Base-by-base conservation (phyloP, 2,888 invertebrate genomes). In the Aphidius colemani region DNA sequence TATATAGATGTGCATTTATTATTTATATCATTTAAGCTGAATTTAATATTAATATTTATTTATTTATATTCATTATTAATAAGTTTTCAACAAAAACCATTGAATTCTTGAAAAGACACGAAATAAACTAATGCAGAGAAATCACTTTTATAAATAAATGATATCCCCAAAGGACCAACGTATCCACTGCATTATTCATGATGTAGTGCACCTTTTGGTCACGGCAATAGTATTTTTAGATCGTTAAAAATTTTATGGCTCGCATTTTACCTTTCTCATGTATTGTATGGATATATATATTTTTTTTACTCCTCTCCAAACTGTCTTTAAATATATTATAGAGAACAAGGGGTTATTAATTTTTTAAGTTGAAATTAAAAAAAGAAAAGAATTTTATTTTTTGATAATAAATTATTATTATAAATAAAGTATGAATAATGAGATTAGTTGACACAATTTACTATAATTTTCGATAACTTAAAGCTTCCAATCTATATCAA, bases 161-260 rank as follows among this genome's bases (percentile, higher is more conserved):
- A 44, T 62, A 45, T 40, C 56, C 61, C 64, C 66, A 59, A 61
- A 63, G 66, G 65, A 68, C 65, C 64, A 62, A 64, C 57, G 60
- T 63, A 66, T 65, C 61, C 63, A 56, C 46, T 74, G 70, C 70
- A 74, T 74, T 69, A 72, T 74, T 72, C 73, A 74, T 71, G 71
- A 72, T 56, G 61, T 64, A 67, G 30, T 45, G 46, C 30, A 45
- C 56, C 56, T 53, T 59, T 56, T 44, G 55, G 56, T 50, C 49
- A 30, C 10, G 51, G 40, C 11, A 53, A 51, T 18, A 18, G 59
- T 67, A 65, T 67, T 72, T 70, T 68, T 63, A 66, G 70, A 68
- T 70, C 70, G 70, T 70, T 72, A 72, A 71, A 71, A 70, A 69
- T 64, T 53, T 45, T 64, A 59, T 30, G 49, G 48, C 43, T 50